Evolutionary conservation across 2,113 vertebrate genomes (phyloP).

Genomic region (Synchiropus splendidus): DNA sequence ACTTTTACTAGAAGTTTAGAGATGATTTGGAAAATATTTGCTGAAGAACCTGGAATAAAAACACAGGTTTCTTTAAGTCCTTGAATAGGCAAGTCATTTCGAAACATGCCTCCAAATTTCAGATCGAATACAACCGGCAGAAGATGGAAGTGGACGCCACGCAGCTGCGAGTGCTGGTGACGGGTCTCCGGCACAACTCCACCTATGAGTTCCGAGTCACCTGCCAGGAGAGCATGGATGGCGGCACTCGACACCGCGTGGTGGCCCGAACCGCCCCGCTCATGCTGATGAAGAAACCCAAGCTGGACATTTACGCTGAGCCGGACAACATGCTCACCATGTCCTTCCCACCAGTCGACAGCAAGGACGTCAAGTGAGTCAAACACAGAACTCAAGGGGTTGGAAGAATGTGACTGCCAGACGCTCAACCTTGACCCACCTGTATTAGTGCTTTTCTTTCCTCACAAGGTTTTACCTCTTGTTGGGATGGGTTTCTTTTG

Average conservation of each 20-base stretch:
- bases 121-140: conserved; percentile 90
- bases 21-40: no score
- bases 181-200: conserved; percentile 78
- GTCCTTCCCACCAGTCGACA: conserved; percentile 73
- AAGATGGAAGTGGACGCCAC: conserved; percentile 84
- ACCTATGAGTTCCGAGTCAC: conserved; percentile 87
- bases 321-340: conserved; percentile 76
- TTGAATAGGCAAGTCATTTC: no score
- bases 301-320: conserved; percentile 76
- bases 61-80: no score
- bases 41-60: no score
- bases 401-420: no score
- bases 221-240: conserved; percentile 77
- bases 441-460: no score
- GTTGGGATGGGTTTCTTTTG: neutral
- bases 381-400: neutral
- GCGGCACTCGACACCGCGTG: conserved; percentile 80
- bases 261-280: conserved; percentile 79
- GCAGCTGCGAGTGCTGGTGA: conserved; percentile 80
- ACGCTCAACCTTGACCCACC: no score
- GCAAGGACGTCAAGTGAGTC: conserved; percentile 79
- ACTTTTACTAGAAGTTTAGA: no score
- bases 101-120: conserved; percentile 1
- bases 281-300: conserved; percentile 77
- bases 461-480: no score